Evolutionary conservation across 2,113 vertebrate genomes (phyloP).

Genomic region (Ondatra zibethicus): DNA sequence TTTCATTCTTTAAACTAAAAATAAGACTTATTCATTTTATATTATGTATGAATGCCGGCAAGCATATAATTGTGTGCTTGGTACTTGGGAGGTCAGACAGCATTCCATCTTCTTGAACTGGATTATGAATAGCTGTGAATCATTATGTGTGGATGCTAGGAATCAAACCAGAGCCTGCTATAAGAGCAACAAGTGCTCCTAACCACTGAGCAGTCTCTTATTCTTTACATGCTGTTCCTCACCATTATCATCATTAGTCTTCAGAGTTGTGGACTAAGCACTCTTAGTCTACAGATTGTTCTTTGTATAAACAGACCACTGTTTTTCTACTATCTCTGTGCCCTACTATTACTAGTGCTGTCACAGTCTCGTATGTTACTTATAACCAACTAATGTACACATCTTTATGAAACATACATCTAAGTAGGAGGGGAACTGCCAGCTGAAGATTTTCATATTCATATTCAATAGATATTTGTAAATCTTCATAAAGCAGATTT

Average conservation of each 20-base stretch:
- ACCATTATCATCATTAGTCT: background rate
- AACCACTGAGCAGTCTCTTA: background rate
- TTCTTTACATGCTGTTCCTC: background rate
- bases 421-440: background rate
- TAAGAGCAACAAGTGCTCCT: background rate
- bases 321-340: background rate
- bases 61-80: too few relatives aligned
- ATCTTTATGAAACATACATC: background rate
- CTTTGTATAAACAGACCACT: background rate
- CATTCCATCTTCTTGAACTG: background rate
- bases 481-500: background rate
- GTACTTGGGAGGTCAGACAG: background rate
- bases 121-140: background rate
- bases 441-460: background rate
- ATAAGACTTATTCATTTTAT: background rate
- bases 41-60: background rate
- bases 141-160: fast-evolving
- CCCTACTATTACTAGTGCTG: background rate
- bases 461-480: background rate
- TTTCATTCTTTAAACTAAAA: background rate
- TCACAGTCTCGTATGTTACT: background rate
- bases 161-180: background rate
- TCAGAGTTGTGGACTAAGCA: background rate
- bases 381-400: background rate
- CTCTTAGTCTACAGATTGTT: background rate